These are phyloP conservation scores for Ophion slaviceki DNA, from an alignment of 2,888 invertebrate genomes.

Conservation along the genomic window DNA sequence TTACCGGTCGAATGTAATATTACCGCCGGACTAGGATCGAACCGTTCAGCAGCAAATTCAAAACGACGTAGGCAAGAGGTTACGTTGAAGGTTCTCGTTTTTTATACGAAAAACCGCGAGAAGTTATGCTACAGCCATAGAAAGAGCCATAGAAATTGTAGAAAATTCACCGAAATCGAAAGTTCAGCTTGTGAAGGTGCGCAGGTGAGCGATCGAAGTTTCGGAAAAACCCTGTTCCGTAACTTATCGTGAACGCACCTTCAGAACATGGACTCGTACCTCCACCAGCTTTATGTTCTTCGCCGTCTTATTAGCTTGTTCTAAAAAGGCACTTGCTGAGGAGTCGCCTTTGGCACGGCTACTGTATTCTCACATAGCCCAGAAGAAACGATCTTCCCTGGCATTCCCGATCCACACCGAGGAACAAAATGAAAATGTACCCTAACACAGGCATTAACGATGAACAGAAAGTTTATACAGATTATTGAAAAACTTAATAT, in stretches of 20 bases:
- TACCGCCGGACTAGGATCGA: slow-evolving; percentile 75
- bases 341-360: slow-evolving; percentile 1
- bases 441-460: neutral
- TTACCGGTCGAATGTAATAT: slow-evolving; percentile 75
- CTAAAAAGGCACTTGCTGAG: neutral
- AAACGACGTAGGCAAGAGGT: slow-evolving; percentile 47
- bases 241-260: no score
- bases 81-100: neutral
- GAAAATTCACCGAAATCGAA: no score
- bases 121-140: slow-evolving; percentile 23
- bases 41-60: slow-evolving; percentile 67
- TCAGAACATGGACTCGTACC: no score
- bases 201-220: no score
- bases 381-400: slow-evolving; percentile 11
- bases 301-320: no score
- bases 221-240: no score
- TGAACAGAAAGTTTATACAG: slow-evolving; percentile 16
- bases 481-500: slow-evolving; percentile 41
- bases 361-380: slow-evolving; percentile 14
- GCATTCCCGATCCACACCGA: slow-evolving; percentile 1
- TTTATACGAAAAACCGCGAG: neutral
- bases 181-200: no score
- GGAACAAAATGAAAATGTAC: slow-evolving; percentile 23
- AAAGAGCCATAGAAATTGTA: neutral
- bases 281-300: no score